Evolutionary conservation across 2,113 vertebrate genomes (phyloP).

Genomic region (Catharus bicknelli): DNA sequence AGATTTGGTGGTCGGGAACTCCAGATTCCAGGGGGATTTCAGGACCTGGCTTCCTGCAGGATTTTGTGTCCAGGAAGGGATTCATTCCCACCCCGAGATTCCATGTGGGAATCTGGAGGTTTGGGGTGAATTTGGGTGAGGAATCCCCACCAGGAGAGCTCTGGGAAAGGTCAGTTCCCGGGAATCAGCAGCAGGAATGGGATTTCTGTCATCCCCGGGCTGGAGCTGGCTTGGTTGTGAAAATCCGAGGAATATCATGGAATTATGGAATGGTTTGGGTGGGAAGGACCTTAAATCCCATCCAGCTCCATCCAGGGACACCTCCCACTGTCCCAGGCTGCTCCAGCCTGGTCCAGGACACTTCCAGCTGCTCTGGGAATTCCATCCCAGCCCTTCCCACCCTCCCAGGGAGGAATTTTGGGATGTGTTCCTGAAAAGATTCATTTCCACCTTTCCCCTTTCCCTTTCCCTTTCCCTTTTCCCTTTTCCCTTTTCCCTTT

Average conservation of each 20-base stretch:
- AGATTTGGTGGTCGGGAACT: not conserved
- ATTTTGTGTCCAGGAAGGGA: not conserved
- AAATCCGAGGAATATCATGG: not conserved
- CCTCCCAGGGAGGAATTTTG: not conserved
- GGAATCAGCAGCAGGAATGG: not conserved
- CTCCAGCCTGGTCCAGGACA: not conserved
- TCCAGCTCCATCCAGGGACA: no score
- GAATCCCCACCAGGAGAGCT: no score
- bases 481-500: no score
- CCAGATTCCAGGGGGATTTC: not conserved
- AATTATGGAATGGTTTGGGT: no score
- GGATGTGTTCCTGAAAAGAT: not conserved
- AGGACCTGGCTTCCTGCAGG: not conserved
- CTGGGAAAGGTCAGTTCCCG: not conserved
- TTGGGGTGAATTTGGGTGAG: no score
- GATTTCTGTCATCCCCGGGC: not conserved
- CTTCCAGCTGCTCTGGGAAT: not conserved
- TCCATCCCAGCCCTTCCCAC: not conserved
- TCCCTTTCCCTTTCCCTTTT: not conserved
- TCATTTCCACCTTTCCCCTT: not conserved
- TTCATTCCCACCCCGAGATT: not conserved
- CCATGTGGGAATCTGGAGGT: accelerated
- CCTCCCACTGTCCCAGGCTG: no score
- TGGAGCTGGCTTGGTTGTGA: not conserved
- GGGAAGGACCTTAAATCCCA: no score